phyloP scores from a whole-genome alignment of 30 jellyfish, hydroid and myxozoan genomes.

The Hydractinia echinata region DNA sequence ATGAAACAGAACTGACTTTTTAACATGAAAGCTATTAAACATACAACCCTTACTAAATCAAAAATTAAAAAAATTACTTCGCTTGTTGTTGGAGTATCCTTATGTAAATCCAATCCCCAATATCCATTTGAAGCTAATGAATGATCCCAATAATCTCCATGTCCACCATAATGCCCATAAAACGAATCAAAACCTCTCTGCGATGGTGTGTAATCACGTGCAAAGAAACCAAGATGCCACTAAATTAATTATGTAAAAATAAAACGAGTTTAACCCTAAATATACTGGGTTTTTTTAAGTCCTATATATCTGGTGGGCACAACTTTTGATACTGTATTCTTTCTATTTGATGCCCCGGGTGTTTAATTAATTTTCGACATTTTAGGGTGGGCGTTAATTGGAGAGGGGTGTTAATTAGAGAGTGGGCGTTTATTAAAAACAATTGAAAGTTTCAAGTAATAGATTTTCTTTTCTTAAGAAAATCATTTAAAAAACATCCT shows the following conservation, averaged over 20 bases:
- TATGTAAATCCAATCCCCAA: constrained; percentile 95
- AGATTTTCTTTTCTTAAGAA: too few relatives aligned
- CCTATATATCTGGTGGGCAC: too few relatives aligned
- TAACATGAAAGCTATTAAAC: not conserved
- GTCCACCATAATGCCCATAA: constrained; percentile 86
- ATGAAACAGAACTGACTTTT: not conserved
- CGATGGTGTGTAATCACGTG: constrained; percentile 65
- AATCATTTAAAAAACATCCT: too few relatives aligned
- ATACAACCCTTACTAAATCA: not conserved
- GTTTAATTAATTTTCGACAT: too few relatives aligned
- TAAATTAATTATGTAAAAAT: not conserved
- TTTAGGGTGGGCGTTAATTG: too few relatives aligned
- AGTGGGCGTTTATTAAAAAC: too few relatives aligned
- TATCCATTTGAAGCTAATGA: constrained; percentile 45
- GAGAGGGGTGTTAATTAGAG: too few relatives aligned
- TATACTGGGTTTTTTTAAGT: too few relatives aligned
- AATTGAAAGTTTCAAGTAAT: too few relatives aligned
- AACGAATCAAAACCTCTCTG: constrained; percentile 89
- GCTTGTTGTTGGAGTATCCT: constrained; percentile 29
- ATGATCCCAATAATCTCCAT: constrained; percentile 96
- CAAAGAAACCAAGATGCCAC: constrained; percentile 96
- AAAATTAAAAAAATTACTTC: constrained; percentile 1
- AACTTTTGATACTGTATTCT: too few relatives aligned
- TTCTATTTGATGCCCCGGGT: too few relatives aligned
- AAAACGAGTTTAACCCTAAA: too few relatives aligned